Base-by-base conservation (phyloP, 2,797 vertebrate genomes). In the Macropodus opercularis region DNA sequence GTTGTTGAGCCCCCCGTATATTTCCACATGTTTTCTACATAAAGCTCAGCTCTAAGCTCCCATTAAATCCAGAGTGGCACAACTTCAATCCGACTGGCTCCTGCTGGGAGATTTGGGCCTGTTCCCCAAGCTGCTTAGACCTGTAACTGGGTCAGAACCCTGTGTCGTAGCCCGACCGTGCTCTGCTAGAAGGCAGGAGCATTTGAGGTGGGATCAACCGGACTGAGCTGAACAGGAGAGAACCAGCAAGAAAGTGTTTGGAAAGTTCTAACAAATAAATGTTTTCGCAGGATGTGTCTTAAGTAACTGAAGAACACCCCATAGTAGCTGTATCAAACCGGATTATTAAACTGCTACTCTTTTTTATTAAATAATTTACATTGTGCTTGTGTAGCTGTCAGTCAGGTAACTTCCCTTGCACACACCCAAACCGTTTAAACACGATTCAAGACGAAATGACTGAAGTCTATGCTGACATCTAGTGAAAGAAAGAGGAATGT, bases 91-190 rank as follows among this genome's bases (percentile, higher is more conserved):
- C 19, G 48, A 61, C 78, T 69, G 77, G 63, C 63, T 65, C 46
- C 53, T 49, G 44, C 80, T 48, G 35, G 76, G 62, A 72, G 80
- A 78, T 77, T 82, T 81, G 46, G 53, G 50, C 46, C 24, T 39
- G 47, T 72, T 73, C 62, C 67, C 69, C 84, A 85, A 90, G 80
- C 73, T 70, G 89, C 79, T 92, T 85, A 86, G 42, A 71, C 63
- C 22, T 34, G 57, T 57, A 85, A 84, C 75, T 88, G 75, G 87
- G 87, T 87, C 89, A 85, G 58, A 74, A 55, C 63, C 42, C 34
- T 46, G 43, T 2, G 36, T 47, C 44, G 40, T 48, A 62, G 58
- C 41, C 59, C 48, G 50, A 58, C 29, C 15, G 21, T 15, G 19
- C 58, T 40, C 8, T 60, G 55, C 23, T 23, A 31, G 2, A 13